Percentiles rank a stretch among this genome's conserved stretches.
phyloP scores from a whole-genome alignment of 2,888 invertebrate genomes.

The Endotricha flammealis region DNA sequence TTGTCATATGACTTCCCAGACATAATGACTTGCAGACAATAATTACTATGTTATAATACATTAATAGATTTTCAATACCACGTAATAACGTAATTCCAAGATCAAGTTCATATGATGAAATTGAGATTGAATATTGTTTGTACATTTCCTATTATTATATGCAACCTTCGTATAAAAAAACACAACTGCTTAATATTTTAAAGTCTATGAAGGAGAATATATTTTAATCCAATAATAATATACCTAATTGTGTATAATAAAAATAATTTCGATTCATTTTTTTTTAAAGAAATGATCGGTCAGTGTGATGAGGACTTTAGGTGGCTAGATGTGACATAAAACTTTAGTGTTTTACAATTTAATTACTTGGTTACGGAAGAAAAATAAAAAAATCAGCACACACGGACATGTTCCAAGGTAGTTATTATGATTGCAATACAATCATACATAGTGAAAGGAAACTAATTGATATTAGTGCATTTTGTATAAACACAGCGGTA shows the following conservation, averaged over 20 bases:
- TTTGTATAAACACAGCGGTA: background rate
- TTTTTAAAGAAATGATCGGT: no score
- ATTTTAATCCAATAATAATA: no score
- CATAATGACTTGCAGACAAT: no score
- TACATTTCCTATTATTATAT: background rate
- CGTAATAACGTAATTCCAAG: background rate
- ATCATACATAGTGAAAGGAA: conserved; percentile 17
- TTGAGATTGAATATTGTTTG: background rate
- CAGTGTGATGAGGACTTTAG: no score
- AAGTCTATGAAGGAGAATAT: no score
- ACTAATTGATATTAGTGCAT: background rate
- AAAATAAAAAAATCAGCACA: conserved; percentile 6
- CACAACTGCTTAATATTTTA: no score
- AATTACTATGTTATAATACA: conserved; percentile 9
- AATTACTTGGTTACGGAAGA: conserved; percentile 6
- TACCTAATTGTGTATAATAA: no score
- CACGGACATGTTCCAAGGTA: conserved; percentile 8
- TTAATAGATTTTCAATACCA: background rate
- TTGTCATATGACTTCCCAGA: no score
- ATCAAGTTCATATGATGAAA: background rate
- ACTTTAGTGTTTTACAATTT: background rate
- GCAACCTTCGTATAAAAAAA: no score
- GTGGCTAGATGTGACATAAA: no score
- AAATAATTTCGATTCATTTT: no score
- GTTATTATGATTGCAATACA: background rate